Evolutionary conservation across 2,797 vertebrate genomes (phyloP), one percentile per base, ranked within the genome.

Genomic region (Mormyrops attenuatus): DNA sequence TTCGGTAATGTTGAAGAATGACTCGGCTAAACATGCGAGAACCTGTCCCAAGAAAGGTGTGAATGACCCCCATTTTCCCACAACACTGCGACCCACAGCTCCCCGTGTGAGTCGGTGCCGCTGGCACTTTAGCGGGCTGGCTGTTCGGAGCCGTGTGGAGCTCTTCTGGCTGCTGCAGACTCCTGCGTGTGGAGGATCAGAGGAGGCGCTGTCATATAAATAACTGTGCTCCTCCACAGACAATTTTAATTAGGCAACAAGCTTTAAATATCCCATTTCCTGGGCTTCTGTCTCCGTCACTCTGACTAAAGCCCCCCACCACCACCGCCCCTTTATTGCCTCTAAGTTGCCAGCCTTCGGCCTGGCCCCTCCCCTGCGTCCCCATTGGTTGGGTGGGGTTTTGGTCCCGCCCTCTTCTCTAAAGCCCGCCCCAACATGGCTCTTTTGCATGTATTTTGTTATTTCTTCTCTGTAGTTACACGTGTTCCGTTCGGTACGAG

Each of bases 181-280:
- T 57, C 85, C 30, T 41, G 15, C 17, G 30, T 9, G 53, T 38
- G 30, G 30, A 87, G 3, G 30, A n/a, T 55, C 9, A 34, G 85
- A 55, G 53, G 26, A 41, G 34, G 85, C 2, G 0, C 47, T 5
- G 85, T 34, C 34, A 53, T 53, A 86, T 86, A 86, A 86, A 55
- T 86, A 86, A 52, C 85, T 34, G 26, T 86, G 49, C 9, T 30
- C 20, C 13, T 86, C 85, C n/a, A 53, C 85, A 52, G 50, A 53
- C n/a, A 7, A 30, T 86, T 86, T 86, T 86, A 86, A 86, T 86
- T 86, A 17, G 85, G 26, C 50, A 53, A 53, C 50, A 53, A 26
- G 82, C 82, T 86, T 86, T 87, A 87, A 87, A 57, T 87, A 87
- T 87, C 85, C 53, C 1, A 15, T 47, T 77, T 77, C 17, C 26